Conservation (phyloP, 2,797 vertebrate genomes). For the Macroramphosus scolopax region DNA sequence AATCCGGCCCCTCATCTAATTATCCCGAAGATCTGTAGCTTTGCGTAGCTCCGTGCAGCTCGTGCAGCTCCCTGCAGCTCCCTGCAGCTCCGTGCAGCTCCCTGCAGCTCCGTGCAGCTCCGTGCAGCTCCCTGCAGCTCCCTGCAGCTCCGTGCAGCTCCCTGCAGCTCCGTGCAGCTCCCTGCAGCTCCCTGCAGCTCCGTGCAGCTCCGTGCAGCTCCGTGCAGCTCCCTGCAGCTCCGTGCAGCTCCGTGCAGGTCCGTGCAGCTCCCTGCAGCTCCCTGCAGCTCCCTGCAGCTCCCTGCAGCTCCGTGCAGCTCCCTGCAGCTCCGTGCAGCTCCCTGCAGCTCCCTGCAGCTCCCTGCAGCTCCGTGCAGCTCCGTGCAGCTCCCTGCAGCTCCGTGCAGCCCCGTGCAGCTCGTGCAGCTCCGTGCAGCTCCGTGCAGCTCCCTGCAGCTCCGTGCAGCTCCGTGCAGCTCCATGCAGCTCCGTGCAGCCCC, state of each 20-base stretch:
- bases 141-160: slow-evolving; percentile 65
- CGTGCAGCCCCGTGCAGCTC: slow-evolving; percentile 41
- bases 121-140: slow-evolving; percentile 52
- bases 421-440: slow-evolving; percentile 71
- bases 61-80: slow-evolving; percentile 68
- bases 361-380: too few relatives aligned
- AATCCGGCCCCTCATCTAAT: slow-evolving; percentile 49
- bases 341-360: slow-evolving; percentile 65
- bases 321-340: slow-evolving; percentile 52
- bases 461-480: slow-evolving; percentile 69
- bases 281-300: slow-evolving; percentile 52
- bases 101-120: slow-evolving; percentile 65
- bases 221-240: slow-evolving; percentile 71
- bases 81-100: slow-evolving; percentile 52
- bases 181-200: slow-evolving; percentile 56
- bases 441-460: slow-evolving; percentile 41
- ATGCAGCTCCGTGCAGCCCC: slow-evolving; percentile 47
- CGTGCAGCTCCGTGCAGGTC: slow-evolving; percentile 43
- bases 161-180: slow-evolving; percentile 52
- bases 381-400: slow-evolving; percentile 71
- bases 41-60: slow-evolving; percentile 41
- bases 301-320: slow-evolving; percentile 65
- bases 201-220: too few relatives aligned
- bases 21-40: slow-evolving; percentile 66
- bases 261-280: slow-evolving; percentile 66